phyloP scores from a whole-genome alignment of 2,888 invertebrate species.

The Nematopogon swammerdamellus region DNA sequence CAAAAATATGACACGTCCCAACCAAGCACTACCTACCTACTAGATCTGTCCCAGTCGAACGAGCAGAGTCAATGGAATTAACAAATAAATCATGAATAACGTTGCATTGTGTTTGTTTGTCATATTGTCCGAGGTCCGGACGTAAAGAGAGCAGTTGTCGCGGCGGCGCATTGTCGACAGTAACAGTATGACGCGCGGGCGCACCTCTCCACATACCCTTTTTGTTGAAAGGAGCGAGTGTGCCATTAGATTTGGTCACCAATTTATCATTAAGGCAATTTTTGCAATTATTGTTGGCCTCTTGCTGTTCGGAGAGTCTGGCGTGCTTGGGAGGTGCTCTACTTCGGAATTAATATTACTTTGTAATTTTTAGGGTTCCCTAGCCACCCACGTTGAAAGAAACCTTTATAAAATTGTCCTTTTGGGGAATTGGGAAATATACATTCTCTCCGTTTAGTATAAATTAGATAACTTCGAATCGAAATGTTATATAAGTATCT shows the following conservation, averaged over 20 bases:
- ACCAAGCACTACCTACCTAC: too few species aligned
- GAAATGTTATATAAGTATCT: too few species aligned
- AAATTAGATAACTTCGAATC: too few species aligned
- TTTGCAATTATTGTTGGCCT: slow-evolving; percentile 51
- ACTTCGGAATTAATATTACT: slow-evolving; percentile 13
- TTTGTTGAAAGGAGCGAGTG: slow-evolving; percentile 22
- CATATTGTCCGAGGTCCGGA: background rate
- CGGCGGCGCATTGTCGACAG: background rate
- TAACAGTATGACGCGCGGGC: slow-evolving; percentile 30
- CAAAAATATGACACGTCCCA: background rate
- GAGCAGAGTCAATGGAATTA: slow-evolving; percentile 24
- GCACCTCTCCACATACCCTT: slow-evolving; percentile 26
- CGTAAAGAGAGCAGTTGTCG: background rate
- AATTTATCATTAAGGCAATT: slow-evolving; percentile 57
- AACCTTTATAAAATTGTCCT: too few species aligned
- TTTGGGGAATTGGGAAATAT: too few species aligned
- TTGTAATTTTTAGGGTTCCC: too few species aligned
- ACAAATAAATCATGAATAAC: slow-evolving; percentile 51
- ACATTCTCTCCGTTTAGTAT: too few species aligned
- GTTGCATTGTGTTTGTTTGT: slow-evolving; percentile 36
- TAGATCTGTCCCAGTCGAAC: background rate
- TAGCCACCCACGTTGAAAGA: too few species aligned
- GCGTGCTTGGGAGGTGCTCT: slow-evolving; percentile 24
- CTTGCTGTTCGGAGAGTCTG: slow-evolving; percentile 7
- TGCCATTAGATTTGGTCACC: slow-evolving; percentile 49